Base-by-base conservation (phyloP, 2,888 invertebrate genomes). In the Aphidius colemani region DNA sequence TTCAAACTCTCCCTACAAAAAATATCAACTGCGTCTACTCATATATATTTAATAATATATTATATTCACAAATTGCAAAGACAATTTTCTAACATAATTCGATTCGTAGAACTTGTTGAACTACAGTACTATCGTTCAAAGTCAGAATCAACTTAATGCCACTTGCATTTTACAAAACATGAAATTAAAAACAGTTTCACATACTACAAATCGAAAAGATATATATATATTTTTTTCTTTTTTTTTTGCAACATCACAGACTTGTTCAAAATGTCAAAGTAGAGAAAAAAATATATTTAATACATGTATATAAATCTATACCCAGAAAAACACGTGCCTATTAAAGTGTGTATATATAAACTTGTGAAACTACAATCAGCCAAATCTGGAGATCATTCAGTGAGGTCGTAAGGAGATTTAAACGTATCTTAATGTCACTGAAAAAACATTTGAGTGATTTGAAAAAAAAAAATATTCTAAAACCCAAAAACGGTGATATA, bases 101-200 rank as follows among this genome's bases (percentile, higher is more conserved):
- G 5, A 30, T 57, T 46, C 57, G 45, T n/a, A 40, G 30, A 57
- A 40, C 39, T 46, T 45, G 39, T 46, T 30, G 57, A 11, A 57
- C 45, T 57, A 57, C 46, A 30, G 48, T 45, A 46, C 67, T 59
- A 69, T 69, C 66, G 64, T 67, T 69, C 69, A 69, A 69, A 67
- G 69, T 69, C 69, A 69, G 53, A 49, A 57, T 66, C 63, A 64
- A 66, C 67, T 67, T 69, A 63, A 67, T 69, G 67, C 67, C 66
- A 66, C 66, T 66, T 30, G 30, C 30, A 46, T 57, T 57, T 40
- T 48, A 13, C 8, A 45, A 11, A 57, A 57, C 46, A 57, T 57
- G 46, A 57, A 57, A 57, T 46, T 45, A 57, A 57, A 57, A 57
- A 13, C 8, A 18, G 4, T 18, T 56, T 30, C 57, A 57, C 46